Conservation (phyloP, 2,888 invertebrate genomes). For the Hirtodrosophila trivittata region DNA sequence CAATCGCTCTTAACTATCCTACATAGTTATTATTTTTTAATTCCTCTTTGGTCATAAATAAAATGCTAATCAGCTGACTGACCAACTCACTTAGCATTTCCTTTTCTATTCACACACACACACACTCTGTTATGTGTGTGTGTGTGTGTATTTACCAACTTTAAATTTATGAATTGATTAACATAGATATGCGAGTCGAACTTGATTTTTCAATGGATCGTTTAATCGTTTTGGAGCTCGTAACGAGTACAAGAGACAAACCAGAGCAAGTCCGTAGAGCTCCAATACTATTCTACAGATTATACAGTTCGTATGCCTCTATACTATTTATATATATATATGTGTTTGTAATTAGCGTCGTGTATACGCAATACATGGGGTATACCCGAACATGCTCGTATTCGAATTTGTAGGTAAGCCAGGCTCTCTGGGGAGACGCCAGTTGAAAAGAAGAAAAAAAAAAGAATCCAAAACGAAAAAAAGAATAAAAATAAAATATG, state of each 20-base stretch:
- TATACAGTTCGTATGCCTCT: constrained; percentile 1
- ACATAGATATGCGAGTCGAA: constrained; percentile 64
- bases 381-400: no score
- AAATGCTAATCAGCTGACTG: constrained; percentile 64
- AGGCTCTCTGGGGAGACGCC: constrained; percentile 32
- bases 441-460: constrained; percentile 19
- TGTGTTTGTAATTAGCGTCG: constrained; percentile 58
- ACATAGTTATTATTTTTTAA: constrained; percentile 12
- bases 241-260: constrained; percentile 22
- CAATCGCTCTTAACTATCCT: no score
- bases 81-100: constrained; percentile 22
- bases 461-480: background rate
- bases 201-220: constrained; percentile 70
- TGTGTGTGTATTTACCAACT: constrained; percentile 27
- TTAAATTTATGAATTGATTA: constrained; percentile 73
- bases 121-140: background rate
- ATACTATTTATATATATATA: no score
- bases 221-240: constrained; percentile 32
- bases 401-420: constrained; percentile 7
- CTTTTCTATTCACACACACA: constrained; percentile 2
- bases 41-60: constrained; percentile 41
- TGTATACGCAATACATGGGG: background rate
- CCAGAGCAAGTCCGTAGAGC: constrained; percentile 43
- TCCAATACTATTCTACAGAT: background rate
- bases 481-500: constrained; percentile 28